A percentile compares a stretch with the other conserved stretches of the same genome.
Evolutionary conservation across 2,888 invertebrate species (phyloP).

Genomic region (Drosophila diplacantha): DNA sequence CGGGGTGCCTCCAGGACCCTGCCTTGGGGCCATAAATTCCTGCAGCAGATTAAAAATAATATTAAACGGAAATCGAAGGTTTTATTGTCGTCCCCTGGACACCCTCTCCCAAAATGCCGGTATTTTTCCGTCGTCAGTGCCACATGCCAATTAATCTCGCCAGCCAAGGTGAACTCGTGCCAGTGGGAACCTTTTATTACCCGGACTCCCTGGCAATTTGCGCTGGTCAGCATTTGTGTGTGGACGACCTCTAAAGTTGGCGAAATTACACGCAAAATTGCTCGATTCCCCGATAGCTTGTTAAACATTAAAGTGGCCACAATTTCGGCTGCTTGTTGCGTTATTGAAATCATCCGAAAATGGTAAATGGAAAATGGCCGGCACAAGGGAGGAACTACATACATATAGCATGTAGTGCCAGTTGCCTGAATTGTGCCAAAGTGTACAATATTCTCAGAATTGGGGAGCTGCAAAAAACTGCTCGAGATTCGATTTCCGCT

Average conservation of each 20-base stretch:
- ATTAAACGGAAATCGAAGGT: constrained; percentile 66
- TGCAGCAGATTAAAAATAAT: constrained; percentile 67
- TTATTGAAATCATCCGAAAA: constrained; percentile 36
- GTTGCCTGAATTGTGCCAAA: constrained; percentile 24
- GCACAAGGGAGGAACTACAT: constrained; percentile 10
- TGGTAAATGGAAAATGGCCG: constrained; percentile 19
- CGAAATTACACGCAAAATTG: constrained; percentile 62
- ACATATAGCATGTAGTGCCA: constrained; percentile 5
- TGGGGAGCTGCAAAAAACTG: constrained; percentile 48
- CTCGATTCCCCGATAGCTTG: constrained; percentile 50
- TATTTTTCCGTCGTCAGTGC: constrained; percentile 9
- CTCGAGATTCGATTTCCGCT: constrained; percentile 70
- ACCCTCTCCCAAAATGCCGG: constrained; percentile 9
- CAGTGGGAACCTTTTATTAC: constrained; percentile 25
- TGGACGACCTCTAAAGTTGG: constrained; percentile 14
- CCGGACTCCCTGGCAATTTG: constrained; percentile 44
- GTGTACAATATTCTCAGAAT: constrained; percentile 33
- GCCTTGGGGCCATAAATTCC: constrained; percentile 55
- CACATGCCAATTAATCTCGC: constrained; percentile 43
- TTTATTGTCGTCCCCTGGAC: constrained; percentile 51
- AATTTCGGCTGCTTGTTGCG: constrained; percentile 44
- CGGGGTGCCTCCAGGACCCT: constrained; percentile 2
- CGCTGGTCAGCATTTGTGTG: constrained; percentile 46
- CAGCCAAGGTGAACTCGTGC: constrained; percentile 33
- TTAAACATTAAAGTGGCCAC: constrained; percentile 61